These are phyloP conservation scores for Staurois parvus DNA, from an alignment of 2,797 vertebrate genomes.

Conservation along the genomic window DNA sequence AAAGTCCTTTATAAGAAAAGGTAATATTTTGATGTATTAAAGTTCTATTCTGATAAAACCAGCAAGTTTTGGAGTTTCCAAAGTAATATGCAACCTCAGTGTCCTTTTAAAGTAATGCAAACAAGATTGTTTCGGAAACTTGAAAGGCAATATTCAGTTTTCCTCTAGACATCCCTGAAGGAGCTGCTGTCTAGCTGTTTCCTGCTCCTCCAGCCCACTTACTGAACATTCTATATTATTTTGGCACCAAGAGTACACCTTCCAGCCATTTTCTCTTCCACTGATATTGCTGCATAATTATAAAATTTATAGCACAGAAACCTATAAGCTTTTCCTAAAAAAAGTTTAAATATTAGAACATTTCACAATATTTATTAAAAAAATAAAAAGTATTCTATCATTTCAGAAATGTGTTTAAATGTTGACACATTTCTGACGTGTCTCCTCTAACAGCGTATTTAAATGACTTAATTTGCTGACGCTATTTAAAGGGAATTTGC, in stretches of 20 bases:
- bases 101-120: conserved; percentile 49
- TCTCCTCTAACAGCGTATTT: too few relatives aligned
- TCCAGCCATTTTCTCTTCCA: conserved; percentile 28
- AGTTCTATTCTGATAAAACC: conserved; percentile 16
- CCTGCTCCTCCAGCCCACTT: conserved; percentile 29
- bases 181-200: conserved; percentile 31
- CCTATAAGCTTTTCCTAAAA: neutral
- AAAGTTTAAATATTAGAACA: too few relatives aligned
- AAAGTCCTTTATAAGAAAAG: conserved; percentile 16
- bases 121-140: conserved; percentile 45
- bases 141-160: conserved; percentile 51
- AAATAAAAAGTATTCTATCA: too few relatives aligned
- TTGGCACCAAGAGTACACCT: conserved; percentile 41
- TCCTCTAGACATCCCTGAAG: conserved; percentile 53
- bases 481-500: too few relatives aligned
- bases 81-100: conserved; percentile 43
- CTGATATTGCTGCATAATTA: conserved; percentile 30
- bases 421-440: too few relatives aligned
- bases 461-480: too few relatives aligned
- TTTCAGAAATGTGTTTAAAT: too few relatives aligned
- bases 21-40: conserved; percentile 33
- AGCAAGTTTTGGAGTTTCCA: conserved; percentile 50
- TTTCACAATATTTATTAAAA: too few relatives aligned
- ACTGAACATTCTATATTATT: conserved; percentile 51
- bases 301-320: conserved; percentile 4